phyloP scores from a whole-genome alignment of 2,797 vertebrate genomes.

The Sebastes taczanowskii region DNA sequence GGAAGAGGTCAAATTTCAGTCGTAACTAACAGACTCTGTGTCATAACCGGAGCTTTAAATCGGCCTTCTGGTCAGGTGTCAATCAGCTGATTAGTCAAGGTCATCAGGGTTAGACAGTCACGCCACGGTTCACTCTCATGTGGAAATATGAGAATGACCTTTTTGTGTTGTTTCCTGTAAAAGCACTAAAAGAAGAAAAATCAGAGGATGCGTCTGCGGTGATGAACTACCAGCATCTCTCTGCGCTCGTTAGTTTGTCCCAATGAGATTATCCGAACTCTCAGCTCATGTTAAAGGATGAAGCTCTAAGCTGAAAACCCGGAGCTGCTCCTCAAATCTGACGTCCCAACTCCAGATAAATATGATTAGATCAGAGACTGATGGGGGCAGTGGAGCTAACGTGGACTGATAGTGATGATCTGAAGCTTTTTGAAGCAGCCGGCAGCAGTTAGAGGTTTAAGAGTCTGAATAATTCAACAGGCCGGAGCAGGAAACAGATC shows the following conservation, averaged over 20 bases:
- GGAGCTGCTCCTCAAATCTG: slow-evolving; percentile 18
- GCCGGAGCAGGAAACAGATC: background rate
- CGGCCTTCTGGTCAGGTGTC: background rate
- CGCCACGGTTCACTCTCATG: background rate
- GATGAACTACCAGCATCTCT: slow-evolving; percentile 18
- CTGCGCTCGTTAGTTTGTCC: slow-evolving; percentile 31
- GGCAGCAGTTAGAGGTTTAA: slow-evolving; percentile 29
- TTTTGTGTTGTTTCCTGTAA: slow-evolving; percentile 36
- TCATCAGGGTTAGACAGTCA: background rate
- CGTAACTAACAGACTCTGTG: background rate
- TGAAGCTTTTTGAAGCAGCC: slow-evolving; percentile 46
- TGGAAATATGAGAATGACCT: slow-evolving; percentile 20
- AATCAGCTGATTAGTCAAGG: background rate
- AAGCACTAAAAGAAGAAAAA: slow-evolving; percentile 18
- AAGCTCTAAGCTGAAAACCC: slow-evolving; percentile 14
- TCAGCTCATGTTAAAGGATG: slow-evolving; percentile 52
- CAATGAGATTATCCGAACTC: slow-evolving; percentile 54
- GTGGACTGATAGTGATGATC: slow-evolving; percentile 49
- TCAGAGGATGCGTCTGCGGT: background rate
- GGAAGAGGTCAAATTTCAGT: background rate
- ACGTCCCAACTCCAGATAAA: slow-evolving; percentile 32
- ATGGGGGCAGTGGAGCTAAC: slow-evolving; percentile 37
- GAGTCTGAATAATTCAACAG: slow-evolving; percentile 44
- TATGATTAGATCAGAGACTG: slow-evolving; percentile 43
- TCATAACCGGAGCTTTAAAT: background rate